A percentile compares a stretch with the other conserved stretches of the same genome.
Conservation (phyloP, 2,888 invertebrate genomes). For the Elmis aenea region DNA sequence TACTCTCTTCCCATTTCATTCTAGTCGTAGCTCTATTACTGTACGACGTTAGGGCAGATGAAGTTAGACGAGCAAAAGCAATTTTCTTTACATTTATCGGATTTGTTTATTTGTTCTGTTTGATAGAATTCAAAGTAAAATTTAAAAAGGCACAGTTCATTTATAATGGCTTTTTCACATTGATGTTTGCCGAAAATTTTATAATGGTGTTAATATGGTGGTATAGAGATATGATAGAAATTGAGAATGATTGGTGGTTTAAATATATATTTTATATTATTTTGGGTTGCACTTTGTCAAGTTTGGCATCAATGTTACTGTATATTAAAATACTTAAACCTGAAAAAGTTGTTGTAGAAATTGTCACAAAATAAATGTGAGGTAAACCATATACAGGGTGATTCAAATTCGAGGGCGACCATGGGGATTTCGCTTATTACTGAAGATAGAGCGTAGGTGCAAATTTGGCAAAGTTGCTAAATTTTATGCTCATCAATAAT, state of each 20-base stretch:
- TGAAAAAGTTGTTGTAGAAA: conserved; percentile 41
- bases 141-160: conserved; percentile 68
- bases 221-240: conserved; percentile 51
- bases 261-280: conserved; percentile 60
- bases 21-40: conserved; percentile 61
- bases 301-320: conserved; percentile 57
- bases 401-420: too few relatives aligned
- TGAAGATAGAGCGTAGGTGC: too few relatives aligned
- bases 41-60: conserved; percentile 57
- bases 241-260: conserved; percentile 61
- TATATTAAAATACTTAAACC: conserved; percentile 63
- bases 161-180: conserved; percentile 62
- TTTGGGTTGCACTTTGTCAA: conserved; percentile 54
- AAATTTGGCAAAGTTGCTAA: too few relatives aligned
- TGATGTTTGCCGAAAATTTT: conserved; percentile 63
- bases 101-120: conserved; percentile 68
- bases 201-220: conserved; percentile 69
- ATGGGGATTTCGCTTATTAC: too few relatives aligned
- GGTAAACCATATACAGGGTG: too few relatives aligned
- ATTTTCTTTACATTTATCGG: conserved; percentile 67
- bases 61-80: conserved; percentile 39
- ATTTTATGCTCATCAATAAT: too few relatives aligned
- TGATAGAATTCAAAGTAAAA: conserved; percentile 74
- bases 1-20: conserved; percentile 59
- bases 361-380: too few relatives aligned